phyloP scores from a whole-genome alignment of 2,888 invertebrate genomes.

The Nasonovia ribisnigri region DNA sequence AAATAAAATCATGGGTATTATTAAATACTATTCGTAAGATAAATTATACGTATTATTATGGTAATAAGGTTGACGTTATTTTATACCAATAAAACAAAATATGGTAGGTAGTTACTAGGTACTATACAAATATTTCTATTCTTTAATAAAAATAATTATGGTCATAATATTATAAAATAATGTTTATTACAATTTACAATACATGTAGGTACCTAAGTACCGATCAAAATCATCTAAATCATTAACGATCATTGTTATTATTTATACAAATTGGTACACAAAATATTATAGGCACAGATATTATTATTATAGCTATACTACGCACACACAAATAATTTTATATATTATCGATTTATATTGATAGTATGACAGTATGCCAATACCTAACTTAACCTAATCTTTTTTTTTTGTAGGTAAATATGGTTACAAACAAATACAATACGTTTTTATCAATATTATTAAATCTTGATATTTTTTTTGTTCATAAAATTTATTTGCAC shows the following conservation, averaged over 20 bases:
- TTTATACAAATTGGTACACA: background rate
- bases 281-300: background rate
- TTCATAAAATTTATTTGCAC: background rate
- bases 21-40: background rate
- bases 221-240: background rate
- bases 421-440: background rate
- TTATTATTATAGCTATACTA: background rate
- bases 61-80: background rate
- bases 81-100: background rate
- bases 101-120: background rate
- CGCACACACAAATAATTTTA: background rate
- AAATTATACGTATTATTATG: background rate
- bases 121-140: background rate
- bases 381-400: too few relatives aligned
- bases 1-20: background rate
- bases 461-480: background rate
- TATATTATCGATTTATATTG: background rate
- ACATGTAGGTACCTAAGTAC: background rate
- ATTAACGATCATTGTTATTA: background rate
- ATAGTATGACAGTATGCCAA: background rate
- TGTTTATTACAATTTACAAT: background rate
- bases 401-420: background rate
- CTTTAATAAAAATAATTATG: background rate
- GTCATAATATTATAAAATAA: background rate
- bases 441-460: background rate